A percentile compares a stretch with the other conserved stretches of the same genome.
Evolutionary conservation across 2,888 invertebrate species (phyloP).

Genomic region (Limulus polyphemus): DNA sequence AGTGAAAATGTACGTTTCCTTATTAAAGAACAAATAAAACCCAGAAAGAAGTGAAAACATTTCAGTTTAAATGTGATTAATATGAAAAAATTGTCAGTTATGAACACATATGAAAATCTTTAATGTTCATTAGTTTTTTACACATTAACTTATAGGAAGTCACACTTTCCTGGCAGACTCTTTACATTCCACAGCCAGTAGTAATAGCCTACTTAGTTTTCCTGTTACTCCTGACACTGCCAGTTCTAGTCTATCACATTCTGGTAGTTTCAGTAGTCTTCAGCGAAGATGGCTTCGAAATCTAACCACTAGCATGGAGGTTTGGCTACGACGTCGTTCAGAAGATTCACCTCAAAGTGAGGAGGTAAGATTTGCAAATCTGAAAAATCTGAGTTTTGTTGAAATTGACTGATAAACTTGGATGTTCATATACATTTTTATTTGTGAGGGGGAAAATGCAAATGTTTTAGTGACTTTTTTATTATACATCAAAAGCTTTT

Average conservation of each 20-base stretch:
- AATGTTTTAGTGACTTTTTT: too few species aligned
- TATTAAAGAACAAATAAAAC: too few species aligned
- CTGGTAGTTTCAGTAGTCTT: constrained; percentile 44
- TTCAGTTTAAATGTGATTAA: too few species aligned
- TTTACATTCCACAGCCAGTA: constrained; percentile 16
- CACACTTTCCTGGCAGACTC: constrained; percentile 11
- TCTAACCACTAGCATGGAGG: constrained; percentile 45
- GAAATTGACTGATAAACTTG: background rate
- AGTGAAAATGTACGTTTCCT: too few species aligned
- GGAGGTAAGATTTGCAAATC: constrained; percentile 9
- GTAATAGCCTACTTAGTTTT: constrained; percentile 32
- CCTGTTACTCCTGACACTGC: constrained; percentile 33
- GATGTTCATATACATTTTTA: background rate
- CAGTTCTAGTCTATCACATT: constrained; percentile 29
- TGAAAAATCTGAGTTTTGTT: background rate
- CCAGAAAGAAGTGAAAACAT: too few species aligned
- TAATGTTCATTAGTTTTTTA: too few species aligned
- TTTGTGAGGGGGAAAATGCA: too few species aligned
- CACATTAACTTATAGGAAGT: too few species aligned
- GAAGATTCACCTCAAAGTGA: constrained; percentile 14
- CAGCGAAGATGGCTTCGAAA: constrained; percentile 45
- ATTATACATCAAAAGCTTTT: too few species aligned
- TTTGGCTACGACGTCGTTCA: constrained; percentile 29
- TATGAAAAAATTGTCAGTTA: too few species aligned
- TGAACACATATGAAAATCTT: too few species aligned